Conservation (phyloP, 2,888 invertebrate species). For the Drosophila borborema region DNA sequence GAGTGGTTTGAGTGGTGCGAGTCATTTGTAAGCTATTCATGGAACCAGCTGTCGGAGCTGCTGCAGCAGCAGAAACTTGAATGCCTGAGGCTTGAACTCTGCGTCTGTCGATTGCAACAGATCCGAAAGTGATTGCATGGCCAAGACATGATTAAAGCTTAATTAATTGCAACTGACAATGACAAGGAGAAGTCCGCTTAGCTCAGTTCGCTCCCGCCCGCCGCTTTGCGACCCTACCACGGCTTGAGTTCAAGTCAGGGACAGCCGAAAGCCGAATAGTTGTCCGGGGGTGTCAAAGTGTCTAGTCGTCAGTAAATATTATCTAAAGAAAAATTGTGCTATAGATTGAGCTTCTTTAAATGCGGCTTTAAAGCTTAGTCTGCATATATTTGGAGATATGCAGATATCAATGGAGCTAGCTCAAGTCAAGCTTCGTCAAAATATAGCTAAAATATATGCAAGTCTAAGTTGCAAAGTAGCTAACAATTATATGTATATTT, state of each 20-base stretch:
- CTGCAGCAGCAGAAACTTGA: conserved; percentile 27
- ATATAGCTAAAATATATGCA: not conserved
- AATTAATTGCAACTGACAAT: conserved; percentile 63
- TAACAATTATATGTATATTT: not conserved
- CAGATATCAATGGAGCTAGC: not conserved
- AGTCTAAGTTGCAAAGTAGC: not conserved
- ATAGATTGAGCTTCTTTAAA: not conserved
- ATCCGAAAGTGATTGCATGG: conserved; percentile 55
- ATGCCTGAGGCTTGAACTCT: conserved; percentile 30
- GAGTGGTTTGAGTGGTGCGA: conserved; percentile 14
- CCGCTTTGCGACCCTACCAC: not conserved
- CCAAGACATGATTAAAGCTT: conserved; percentile 75
- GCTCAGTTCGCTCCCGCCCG: conserved; percentile 1
- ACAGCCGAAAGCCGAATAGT: conserved; percentile 36
- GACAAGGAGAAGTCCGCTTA: conserved; percentile 53
- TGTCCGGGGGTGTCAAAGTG: not conserved
- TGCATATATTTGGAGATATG: too few species aligned
- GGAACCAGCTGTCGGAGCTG: conserved; percentile 2
- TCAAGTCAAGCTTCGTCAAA: not conserved
- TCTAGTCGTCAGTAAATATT: conserved; percentile 1
- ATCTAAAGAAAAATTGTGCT: not conserved
- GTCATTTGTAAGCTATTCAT: conserved; percentile 30
- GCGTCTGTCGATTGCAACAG: conserved; percentile 46
- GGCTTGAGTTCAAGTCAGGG: conserved; percentile 54
- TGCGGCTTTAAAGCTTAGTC: not conserved